Conservation (phyloP, 2,888 invertebrate genomes). For the Augiades crinisus region DNA sequence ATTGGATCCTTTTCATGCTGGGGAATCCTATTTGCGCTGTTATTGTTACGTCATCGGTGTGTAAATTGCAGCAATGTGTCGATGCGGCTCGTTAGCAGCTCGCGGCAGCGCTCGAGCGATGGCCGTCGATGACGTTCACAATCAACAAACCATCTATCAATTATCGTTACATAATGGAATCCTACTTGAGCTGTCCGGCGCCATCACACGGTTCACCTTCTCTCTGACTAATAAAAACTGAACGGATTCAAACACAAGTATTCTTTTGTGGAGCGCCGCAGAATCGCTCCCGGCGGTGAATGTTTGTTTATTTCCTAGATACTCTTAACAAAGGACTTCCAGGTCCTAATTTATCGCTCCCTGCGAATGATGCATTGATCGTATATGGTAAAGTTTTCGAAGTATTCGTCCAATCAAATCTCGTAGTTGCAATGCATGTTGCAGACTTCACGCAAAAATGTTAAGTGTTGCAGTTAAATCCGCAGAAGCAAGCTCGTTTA, state of each 20-base stretch:
- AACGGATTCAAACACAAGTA: conserved; percentile 4
- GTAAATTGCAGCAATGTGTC: no score
- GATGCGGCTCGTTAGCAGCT: no score
- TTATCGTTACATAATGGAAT: conserved; percentile 3
- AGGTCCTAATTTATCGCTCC: conserved; percentile 13
- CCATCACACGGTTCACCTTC: not conserved
- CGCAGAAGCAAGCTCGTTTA: no score
- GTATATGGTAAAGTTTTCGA: not conserved
- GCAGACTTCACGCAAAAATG: no score
- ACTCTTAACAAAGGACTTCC: conserved; percentile 9
- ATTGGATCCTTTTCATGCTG: no score
- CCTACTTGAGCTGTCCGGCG: not conserved
- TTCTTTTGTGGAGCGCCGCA: conserved; percentile 12
- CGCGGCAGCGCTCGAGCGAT: not conserved
- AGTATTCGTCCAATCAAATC: not conserved
- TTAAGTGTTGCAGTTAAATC: no score
- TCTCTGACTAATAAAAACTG: conserved; percentile 7
- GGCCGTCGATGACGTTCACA: not conserved
- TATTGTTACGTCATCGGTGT: no score
- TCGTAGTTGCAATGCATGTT: not conserved
- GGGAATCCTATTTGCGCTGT: no score
- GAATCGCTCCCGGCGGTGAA: conserved; percentile 8
- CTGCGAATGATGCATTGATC: conserved; percentile 9
- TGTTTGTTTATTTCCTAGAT: conserved; percentile 20
- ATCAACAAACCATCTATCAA: conserved; percentile 11